Evolutionary conservation across 2,113 vertebrate genomes (phyloP).

Genomic region (Crotalus viridis): DNA sequence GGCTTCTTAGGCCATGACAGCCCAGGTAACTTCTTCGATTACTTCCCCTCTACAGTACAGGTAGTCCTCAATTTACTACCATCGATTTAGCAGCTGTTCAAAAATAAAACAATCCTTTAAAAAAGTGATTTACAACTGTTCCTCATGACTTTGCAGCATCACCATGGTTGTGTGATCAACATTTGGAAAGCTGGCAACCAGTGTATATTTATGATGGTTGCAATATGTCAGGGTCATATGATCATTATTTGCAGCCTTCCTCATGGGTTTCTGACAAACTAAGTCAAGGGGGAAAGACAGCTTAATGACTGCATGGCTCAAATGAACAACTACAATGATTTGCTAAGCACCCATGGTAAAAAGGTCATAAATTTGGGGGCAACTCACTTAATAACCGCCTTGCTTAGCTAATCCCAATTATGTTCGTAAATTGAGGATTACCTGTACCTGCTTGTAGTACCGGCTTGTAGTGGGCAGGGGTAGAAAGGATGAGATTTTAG

Average conservation of each 20-base stretch:
- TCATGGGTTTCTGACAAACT: too few species aligned
- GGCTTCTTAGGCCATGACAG: neutral
- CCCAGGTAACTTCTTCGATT: neutral
- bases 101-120: neutral
- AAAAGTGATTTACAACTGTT: neutral
- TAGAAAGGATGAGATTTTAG: neutral
- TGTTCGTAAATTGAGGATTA: too few species aligned
- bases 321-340: too few species aligned
- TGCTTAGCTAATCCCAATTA: too few species aligned
- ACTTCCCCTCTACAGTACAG: neutral
- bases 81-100: neutral
- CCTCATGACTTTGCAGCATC: neutral
- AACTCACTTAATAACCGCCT: too few species aligned
- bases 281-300: too few species aligned
- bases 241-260: too few species aligned
- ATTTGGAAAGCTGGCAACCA: neutral
- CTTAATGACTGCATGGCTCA: too few species aligned
- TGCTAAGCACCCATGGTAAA: too few species aligned
- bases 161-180: neutral
- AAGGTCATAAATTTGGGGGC: too few species aligned
- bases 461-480: neutral
- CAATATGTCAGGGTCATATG: too few species aligned
- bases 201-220: neutral
- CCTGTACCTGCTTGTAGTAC: too few species aligned
- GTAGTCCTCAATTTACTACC: neutral